Base-by-base conservation (phyloP, 2,797 vertebrate species). In the Squalus acanthias region DNA sequence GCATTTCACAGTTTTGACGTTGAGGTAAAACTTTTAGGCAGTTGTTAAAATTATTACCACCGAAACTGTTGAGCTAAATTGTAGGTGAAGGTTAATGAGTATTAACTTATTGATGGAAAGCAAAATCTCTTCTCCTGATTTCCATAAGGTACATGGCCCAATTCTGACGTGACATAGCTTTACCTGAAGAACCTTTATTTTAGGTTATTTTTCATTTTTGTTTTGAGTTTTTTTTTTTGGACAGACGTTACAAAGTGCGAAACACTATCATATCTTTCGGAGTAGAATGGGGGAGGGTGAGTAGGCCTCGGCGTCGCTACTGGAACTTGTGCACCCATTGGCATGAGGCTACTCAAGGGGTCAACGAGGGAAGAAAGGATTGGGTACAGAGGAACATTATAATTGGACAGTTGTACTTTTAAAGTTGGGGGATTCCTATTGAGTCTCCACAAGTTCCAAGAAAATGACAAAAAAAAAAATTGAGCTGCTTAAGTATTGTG, bases 201-300 rank as follows among this genome's bases (percentile, higher is more conserved):
- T 76, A 33, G 67, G 65, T 33, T 95, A 13, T 46, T 74, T 67
- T 24, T 70, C 20, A 20, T 65, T 33, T 15, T 74, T 57, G 33
- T 6, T 39, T 93, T 67, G 33, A 93, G 91, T 3, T 93, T 93
- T 46, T 69, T 46, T 8, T 50, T 85, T 85, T 24, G 82, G 46
- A 50, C 46, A 0, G 39, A 46, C 3, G 63, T 93, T 69, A 93
- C 63, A 93, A 93, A 22, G 91, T 67, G 91, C 65, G 91, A 93
- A 67, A 93, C 91, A 93, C 91, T 93, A 93, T 93, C 91, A 93
- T 93, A 69, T 65, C 70, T 95, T 76, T 76, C 17, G 22, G 70
- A 72, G 20, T 29, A 50, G 29, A 33, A n/a, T 26, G 89, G 33
- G 67, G 8, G 39, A 95, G 12, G 67, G 93, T 26, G 93, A 74